Conservation (phyloP, 1,140 invertebrate genomes). For the Drosophila carrolli region DNA sequence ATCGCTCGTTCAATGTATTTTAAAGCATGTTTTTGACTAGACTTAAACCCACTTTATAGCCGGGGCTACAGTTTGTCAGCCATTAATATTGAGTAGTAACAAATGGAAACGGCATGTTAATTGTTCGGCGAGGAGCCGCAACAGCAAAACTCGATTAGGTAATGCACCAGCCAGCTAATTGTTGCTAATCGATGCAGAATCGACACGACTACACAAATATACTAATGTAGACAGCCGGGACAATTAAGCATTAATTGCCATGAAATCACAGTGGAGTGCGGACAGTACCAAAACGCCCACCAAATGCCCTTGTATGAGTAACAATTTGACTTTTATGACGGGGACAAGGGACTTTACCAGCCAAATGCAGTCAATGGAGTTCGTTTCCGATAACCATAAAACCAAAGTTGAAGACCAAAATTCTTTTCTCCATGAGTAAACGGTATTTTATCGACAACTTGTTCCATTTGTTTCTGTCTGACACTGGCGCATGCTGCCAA, state of each 20-base stretch:
- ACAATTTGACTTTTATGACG: conserved; percentile 34
- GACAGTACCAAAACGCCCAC: conserved; percentile 63
- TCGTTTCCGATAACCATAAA: not conserved
- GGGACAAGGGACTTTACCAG: not conserved
- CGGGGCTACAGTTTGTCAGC: conserved; percentile 39
- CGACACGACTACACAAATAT: conserved; percentile 56
- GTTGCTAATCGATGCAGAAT: conserved; percentile 77
- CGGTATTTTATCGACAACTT: not conserved
- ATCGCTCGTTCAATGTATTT: conserved; percentile 51
- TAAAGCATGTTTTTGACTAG: conserved; percentile 64
- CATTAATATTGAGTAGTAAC: conserved; percentile 62
- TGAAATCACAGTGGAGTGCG: conserved; percentile 53
- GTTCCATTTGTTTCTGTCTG: conserved; percentile 14
- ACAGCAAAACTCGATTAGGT: conserved; percentile 65
- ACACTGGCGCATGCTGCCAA: conserved; percentile 65
- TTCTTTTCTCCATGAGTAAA: not conserved
- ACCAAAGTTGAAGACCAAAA: conserved; percentile 9
- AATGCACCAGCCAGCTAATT: conserved; percentile 72
- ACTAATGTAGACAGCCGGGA: conserved; percentile 28
- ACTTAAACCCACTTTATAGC: conserved; percentile 5
- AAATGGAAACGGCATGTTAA: conserved; percentile 76
- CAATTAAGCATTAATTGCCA: conserved; percentile 69
- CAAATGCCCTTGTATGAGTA: conserved; percentile 35
- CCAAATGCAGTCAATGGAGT: not conserved
- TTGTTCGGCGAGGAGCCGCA: conserved; percentile 42